Evolutionary conservation across 2,888 invertebrate genomes (phyloP).

Genomic region (Nomada fabriciana): DNA sequence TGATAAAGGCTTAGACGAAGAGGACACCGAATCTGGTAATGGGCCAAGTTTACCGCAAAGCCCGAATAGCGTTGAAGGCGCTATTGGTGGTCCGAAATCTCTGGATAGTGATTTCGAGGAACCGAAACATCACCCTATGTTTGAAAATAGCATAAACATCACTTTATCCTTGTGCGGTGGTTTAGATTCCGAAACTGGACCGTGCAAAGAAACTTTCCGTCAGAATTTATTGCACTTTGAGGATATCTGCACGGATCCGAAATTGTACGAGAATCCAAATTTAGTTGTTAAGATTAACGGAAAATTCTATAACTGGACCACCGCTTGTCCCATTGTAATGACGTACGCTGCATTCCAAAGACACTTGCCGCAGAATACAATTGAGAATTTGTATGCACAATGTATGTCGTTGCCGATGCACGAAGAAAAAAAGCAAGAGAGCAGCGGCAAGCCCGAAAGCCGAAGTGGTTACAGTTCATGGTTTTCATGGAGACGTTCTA

Average conservation of each 20-base stretch:
- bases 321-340: conserved; percentile 95
- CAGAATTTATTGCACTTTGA: conserved; percentile 86
- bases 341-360: conserved; percentile 94
- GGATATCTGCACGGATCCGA: conserved; percentile 89
- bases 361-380: conserved; percentile 88
- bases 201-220: conserved; percentile 88
- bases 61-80: conserved; percentile 94
- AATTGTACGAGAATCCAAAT: conserved; percentile 91
- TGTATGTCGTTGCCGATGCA: conserved; percentile 77
- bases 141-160: conserved; percentile 85
- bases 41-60: conserved; percentile 98
- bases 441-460: conserved; percentile 70
- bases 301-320: conserved; percentile 96
- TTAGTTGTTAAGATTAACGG: conserved; percentile 94
- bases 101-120: conserved; percentile 94
- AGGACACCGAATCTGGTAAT: conserved; percentile 98
- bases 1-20: conserved; percentile 88
- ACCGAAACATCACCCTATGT: conserved; percentile 85
- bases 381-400: conserved; percentile 78
- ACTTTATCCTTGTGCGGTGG: conserved; percentile 92
- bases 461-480: conserved; percentile 85
- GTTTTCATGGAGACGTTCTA: conserved; percentile 86
- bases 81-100: conserved; percentile 88
- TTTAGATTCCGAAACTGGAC: conserved; percentile 85
- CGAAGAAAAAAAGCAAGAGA: conserved; percentile 77